Evolutionary conservation across 2,113 vertebrate genomes (phyloP).

Genomic region (Oceanodroma tethys): DNA sequence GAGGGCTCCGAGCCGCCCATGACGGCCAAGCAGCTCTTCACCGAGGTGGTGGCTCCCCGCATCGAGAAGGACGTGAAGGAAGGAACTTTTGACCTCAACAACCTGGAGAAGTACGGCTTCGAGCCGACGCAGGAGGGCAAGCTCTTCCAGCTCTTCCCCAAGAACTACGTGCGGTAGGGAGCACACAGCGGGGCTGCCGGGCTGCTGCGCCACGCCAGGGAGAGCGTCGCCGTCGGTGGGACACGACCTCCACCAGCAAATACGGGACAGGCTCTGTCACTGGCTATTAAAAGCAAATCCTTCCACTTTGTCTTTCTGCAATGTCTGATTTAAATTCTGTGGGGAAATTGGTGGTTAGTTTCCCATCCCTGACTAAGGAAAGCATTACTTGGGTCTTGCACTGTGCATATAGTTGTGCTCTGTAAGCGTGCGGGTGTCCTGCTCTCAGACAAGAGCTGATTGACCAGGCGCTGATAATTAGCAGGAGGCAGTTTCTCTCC

Average conservation of each 20-base stretch:
- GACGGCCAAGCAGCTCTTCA: conserved; percentile 82
- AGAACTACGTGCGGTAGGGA: conserved; percentile 84
- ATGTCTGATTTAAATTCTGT: not conserved
- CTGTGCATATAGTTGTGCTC: accelerated
- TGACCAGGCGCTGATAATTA: accelerated
- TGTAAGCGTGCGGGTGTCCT: accelerated
- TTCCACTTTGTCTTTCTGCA: not conserved
- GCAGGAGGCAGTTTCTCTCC: not conserved
- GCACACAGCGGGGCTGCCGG: not conserved
- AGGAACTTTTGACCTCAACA: conserved; percentile 71
- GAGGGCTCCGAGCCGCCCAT: conserved; percentile 72
- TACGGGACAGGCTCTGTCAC: accelerated
- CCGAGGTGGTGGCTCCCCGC: conserved; percentile 75
- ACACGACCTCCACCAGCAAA: accelerated
- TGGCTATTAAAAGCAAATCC: not conserved
- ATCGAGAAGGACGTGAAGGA: conserved; percentile 82
- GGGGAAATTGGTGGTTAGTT: accelerated
- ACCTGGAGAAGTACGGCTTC: conserved; percentile 89
- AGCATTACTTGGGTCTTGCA: accelerated
- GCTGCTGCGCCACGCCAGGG: accelerated
- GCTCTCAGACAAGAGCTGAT: not conserved
- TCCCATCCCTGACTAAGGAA: accelerated
- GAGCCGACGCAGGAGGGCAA: conserved; percentile 87
- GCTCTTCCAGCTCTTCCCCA: conserved; percentile 90
- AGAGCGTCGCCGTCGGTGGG: accelerated